Evolutionary conservation across 2,888 invertebrate genomes (phyloP), one percentile per base, ranked within the genome.

Genomic region (Apoderus coryli): DNA sequence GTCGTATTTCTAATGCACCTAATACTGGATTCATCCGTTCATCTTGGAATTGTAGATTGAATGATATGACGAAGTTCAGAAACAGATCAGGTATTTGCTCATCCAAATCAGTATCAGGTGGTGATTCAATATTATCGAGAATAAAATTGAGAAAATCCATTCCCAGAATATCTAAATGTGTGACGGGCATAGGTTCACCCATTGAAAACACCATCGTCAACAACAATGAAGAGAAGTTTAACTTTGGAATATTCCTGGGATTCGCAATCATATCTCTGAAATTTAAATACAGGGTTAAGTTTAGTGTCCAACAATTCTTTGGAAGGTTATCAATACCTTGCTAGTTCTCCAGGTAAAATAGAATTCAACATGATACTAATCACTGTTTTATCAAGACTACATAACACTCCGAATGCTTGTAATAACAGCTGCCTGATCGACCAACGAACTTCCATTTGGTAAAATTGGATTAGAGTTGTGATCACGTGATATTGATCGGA

Each of bases 361-460:
- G 90, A 90, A 50, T 79, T 77, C 11, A 92, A 68, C 50, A 93
- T 69, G 12, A 88, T 79, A 29, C 74, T 77, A 16, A 89, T 67
- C 24, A 85, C 78, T 3, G 76, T 74, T 33, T 75, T 68, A 56
- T 89, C 86, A 36, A 92, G 61, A 15, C 79, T 77, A 50, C 89
- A 89, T 69, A 90, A 76, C 15, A 82, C 78, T 11, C 81, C 81
- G 55, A 92, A 89, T 4, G 84, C 79, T 64, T 88, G 70, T 33
- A 92, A 59, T 23, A 92, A 61, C 6, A 84, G 63, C 49, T 81
- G 76, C 39, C 89, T 69, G 35, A 89, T 75, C 0, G 78, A 76
- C 85, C 85, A 85, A 39, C 85, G 64, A 1, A 80, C 74, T 59
- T 92, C 93, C 92, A 92, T 92, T 64, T 93, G 93, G 58, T 92